Evolutionary conservation across 2,113 vertebrate species (phyloP).

Genomic region (Nansenia antarctica): DNA sequence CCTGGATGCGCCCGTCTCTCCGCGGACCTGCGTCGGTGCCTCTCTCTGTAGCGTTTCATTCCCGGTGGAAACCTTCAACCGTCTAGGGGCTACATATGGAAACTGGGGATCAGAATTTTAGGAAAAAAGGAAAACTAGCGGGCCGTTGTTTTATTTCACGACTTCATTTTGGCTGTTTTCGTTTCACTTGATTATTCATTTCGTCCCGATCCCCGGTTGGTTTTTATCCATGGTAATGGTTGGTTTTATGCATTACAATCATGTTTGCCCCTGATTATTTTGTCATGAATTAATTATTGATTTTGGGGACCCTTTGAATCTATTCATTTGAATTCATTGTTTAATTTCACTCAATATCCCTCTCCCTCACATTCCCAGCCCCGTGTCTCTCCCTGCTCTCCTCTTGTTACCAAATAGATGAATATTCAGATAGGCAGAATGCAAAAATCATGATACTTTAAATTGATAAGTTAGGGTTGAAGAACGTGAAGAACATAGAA

Average conservation of each 20-base stretch:
- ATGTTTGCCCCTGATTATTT: conserved; percentile 52
- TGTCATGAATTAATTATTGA: conserved; percentile 44
- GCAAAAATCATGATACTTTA: conserved; percentile 12
- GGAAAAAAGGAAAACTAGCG: conserved; percentile 90
- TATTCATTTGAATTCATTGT: conserved; percentile 20
- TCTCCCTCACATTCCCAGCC: conserved; percentile 25
- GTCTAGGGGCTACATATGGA: conserved; percentile 97
- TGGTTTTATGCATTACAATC: conserved; percentile 47
- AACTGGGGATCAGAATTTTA: conserved; percentile 99
- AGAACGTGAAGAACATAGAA: conserved; percentile 32
- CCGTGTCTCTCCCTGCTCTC: conserved; percentile 34
- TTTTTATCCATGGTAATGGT: too few relatives aligned
- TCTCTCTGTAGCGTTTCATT: conserved; percentile 78
- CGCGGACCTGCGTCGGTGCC: conserved; percentile 79
- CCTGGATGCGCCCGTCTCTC: conserved; percentile 65
- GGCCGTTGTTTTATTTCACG: conserved; percentile 75
- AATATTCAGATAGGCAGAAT: conserved; percentile 30
- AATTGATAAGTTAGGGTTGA: conserved; percentile 17
- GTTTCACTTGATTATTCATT: conserved; percentile 50
- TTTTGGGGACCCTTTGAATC: conserved; percentile 51
- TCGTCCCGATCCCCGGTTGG: too few relatives aligned
- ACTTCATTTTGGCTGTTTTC: conserved; percentile 39
- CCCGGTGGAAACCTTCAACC: conserved; percentile 87
- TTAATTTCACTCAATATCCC: conserved; percentile 30
- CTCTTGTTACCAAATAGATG: conserved; percentile 33